Conservation (phyloP, 2,888 invertebrate species). For the Drosophila nr. medialis region DNA sequence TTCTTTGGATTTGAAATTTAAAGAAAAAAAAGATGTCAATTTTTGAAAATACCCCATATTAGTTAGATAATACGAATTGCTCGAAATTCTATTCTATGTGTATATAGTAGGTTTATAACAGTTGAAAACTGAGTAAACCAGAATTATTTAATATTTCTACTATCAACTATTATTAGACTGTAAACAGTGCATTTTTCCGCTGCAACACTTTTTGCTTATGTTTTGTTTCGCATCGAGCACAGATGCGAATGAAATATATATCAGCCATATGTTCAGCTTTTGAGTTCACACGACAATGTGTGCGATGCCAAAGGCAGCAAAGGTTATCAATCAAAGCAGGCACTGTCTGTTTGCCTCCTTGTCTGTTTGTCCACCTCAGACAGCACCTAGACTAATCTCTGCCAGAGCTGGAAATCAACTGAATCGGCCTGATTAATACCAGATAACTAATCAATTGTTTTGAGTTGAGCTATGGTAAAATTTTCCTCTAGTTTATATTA, state of each 20-base stretch:
- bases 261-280: slow-evolving; percentile 15
- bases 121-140: neutral
- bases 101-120: neutral
- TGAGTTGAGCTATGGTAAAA: neutral
- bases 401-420: too few relatives aligned
- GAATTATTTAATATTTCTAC: neutral
- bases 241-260: neutral
- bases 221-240: slow-evolving; percentile 1
- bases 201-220: too few relatives aligned
- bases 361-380: neutral
- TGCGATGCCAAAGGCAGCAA: neutral
- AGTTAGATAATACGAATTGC: neutral
- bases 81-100: neutral
- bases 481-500: neutral
- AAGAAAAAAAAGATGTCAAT: neutral
- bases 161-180: neutral
- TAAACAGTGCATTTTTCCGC: neutral
- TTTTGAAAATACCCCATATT: neutral
- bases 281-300: slow-evolving; percentile 11
- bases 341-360: neutral
- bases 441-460: neutral
- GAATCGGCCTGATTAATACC: neutral
- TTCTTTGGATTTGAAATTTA: too few relatives aligned
- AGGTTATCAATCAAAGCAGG: slow-evolving; percentile 17
- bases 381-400: neutral